These are phyloP conservation scores for Myzus persicae DNA, from an alignment of 1,140 invertebrate genomes.

Conservation along the genomic window DNA sequence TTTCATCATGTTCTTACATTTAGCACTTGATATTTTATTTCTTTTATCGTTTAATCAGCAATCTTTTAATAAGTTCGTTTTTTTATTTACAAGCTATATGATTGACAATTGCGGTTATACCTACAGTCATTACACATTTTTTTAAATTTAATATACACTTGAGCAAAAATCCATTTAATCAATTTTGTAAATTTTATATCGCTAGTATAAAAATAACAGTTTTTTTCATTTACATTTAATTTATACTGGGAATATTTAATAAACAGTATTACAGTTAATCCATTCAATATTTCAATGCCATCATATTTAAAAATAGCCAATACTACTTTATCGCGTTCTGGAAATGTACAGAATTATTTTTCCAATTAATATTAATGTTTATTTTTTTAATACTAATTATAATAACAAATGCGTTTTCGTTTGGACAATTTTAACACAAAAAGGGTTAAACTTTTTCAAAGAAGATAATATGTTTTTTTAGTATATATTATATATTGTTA, in stretches of 20 bases:
- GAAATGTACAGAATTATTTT: neutral
- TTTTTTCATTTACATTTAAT: neutral
- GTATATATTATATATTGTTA: neutral
- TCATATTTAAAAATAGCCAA: neutral
- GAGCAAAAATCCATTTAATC: neutral
- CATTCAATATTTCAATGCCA: neutral
- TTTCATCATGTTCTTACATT: neutral
- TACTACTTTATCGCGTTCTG: neutral
- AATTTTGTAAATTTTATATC: neutral
- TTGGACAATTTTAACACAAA: neutral
- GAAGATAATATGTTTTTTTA: neutral
- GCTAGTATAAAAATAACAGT: neutral
- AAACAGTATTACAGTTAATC: neutral
- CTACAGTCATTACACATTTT: neutral
- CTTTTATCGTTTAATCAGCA: neutral
- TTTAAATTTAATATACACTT: neutral
- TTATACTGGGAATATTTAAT: neutral
- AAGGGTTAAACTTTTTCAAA: neutral
- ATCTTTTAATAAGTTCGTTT: neutral
- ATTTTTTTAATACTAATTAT: neutral
- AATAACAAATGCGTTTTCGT: neutral
- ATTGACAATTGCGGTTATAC: neutral
- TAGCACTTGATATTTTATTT: conserved; percentile 28
- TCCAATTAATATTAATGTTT: neutral
- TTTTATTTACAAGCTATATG: neutral